These are phyloP conservation scores for Numenius phaeopus DNA, from an alignment of 2,797 vertebrate genomes.

Conservation along the genomic window DNA sequence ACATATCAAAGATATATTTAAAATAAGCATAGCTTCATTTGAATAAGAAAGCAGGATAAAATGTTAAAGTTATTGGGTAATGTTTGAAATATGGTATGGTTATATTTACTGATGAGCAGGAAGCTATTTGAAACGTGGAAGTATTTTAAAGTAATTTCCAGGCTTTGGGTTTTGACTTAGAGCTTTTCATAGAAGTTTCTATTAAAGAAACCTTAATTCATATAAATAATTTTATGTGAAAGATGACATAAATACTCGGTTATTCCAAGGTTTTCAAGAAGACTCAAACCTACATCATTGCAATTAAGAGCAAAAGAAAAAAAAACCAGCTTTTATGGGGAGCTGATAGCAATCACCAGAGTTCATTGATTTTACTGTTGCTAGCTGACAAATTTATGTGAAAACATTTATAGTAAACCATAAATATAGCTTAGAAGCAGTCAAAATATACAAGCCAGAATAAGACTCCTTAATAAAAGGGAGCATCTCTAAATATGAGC, in stretches of 20 bases:
- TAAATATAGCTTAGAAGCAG: conserved; percentile 1
- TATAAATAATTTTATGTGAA: neutral
- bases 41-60: neutral
- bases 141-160: neutral
- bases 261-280: neutral
- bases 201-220: neutral
- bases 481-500: neutral
- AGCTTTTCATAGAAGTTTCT: neutral
- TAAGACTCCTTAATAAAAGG: neutral
- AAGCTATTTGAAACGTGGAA: neutral
- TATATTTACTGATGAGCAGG: neutral
- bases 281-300: neutral
- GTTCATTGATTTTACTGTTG: neutral
- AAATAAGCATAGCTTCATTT: neutral
- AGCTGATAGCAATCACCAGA: neutral
- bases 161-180: neutral
- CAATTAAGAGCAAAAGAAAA: neutral
- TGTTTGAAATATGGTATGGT: neutral
- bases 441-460: neutral
- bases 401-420: conserved; percentile 5
- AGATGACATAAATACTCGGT: neutral
- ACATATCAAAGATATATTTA: neutral
- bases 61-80: neutral
- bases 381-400: conserved; percentile 6
- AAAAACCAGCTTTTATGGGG: neutral